Evolutionary conservation across 2,113 vertebrate species (phyloP).

Genomic region (Ammospiza nelsoni): DNA sequence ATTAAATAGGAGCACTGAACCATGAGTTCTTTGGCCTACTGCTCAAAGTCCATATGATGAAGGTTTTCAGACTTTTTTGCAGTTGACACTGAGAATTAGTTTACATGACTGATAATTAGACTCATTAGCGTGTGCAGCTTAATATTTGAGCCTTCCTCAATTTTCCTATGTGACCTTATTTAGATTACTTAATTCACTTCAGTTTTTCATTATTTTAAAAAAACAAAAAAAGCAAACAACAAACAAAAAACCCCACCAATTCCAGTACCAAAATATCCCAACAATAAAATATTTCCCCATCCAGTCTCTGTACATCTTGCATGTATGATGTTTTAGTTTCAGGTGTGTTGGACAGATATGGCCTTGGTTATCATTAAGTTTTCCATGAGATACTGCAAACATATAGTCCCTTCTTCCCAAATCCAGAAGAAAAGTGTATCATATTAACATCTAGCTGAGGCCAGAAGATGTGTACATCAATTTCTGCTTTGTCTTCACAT

Average conservation of each 20-base stretch:
- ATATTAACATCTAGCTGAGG: background rate
- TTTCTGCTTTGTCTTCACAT: background rate
- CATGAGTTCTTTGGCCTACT: background rate
- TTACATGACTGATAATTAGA: background rate
- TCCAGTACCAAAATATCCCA: background rate
- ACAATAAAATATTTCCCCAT: background rate
- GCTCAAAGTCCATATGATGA: background rate
- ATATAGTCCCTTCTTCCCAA: accelerated
- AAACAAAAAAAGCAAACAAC: background rate
- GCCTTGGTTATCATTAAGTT: background rate
- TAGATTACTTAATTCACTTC: background rate
- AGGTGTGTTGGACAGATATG: background rate
- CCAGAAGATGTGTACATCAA: background rate
- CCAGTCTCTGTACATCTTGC: background rate
- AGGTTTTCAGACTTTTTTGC: background rate
- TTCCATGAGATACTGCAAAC: background rate
- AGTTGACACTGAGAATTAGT: background rate
- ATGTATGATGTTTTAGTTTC: background rate
- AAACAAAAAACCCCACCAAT: background rate
- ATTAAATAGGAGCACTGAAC: background rate
- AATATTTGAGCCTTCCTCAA: background rate
- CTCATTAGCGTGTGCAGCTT: background rate
- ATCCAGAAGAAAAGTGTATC: background rate
- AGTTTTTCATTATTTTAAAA: background rate
- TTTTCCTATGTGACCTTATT: background rate